phyloP scores from a whole-genome alignment of 1,140 invertebrate species.

The Protaetia brevitarsis region DNA sequence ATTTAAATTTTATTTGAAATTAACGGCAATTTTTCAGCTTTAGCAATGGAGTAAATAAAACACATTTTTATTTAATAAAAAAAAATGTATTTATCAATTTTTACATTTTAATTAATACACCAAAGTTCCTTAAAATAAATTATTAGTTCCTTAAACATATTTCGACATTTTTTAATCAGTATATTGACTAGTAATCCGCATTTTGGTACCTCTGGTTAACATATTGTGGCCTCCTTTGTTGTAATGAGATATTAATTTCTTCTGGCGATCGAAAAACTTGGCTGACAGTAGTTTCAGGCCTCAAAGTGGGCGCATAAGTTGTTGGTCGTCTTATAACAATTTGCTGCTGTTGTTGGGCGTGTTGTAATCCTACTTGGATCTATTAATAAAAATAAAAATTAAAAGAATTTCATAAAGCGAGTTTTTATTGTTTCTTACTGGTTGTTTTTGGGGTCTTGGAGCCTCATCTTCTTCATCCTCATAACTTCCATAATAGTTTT shows the following conservation, averaged over 20 bases:
- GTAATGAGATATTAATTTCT: conserved; percentile 80
- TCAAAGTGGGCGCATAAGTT: conserved; percentile 45
- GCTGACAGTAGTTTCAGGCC: conserved; percentile 45
- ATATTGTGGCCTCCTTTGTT: conserved; percentile 64
- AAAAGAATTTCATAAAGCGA: background rate
- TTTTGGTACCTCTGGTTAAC: conserved; percentile 35
- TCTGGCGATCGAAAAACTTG: conserved; percentile 80
- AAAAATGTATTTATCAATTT: background rate
- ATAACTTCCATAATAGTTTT: conserved; percentile 69
- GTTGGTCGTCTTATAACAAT: conserved; percentile 34
- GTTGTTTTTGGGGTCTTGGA: conserved; percentile 43
- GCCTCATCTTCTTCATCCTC: conserved; percentile 60
- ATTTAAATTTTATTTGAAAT: too few relatives aligned
- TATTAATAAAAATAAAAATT: conserved; percentile 16
- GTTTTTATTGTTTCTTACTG: conserved; percentile 33
- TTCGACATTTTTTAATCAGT: background rate
- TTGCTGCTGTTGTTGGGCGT: conserved; percentile 39
- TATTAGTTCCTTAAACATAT: background rate
- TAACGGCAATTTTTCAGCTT: too few relatives aligned
- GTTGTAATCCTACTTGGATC: conserved; percentile 47
- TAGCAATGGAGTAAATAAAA: background rate
- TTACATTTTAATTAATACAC: too few relatives aligned
- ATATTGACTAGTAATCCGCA: conserved; percentile 11
- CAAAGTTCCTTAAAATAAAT: background rate
- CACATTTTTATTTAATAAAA: background rate